Evolutionary conservation across 2,113 vertebrate genomes (phyloP), one percentile per base, ranked within the genome.

Genomic region (Galbula dea): DNA sequence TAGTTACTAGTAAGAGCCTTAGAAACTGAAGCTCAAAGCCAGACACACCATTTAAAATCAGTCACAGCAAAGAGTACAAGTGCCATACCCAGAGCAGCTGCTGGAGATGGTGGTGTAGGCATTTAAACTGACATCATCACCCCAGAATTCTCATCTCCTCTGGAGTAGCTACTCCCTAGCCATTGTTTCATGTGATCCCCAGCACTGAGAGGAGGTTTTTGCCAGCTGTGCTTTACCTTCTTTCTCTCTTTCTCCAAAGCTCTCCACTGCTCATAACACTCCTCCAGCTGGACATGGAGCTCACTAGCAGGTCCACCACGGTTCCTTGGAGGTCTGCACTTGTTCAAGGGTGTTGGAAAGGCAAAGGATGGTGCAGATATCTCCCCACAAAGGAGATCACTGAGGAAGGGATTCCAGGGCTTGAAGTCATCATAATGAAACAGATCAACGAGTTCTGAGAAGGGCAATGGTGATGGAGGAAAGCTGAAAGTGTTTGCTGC

Each of bases 241-340:
- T 98, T 98, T 36, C 98, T 97, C 61, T 99, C 98, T 41, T 95
- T 98, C 94, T 98, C 98, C 94, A 99, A 88, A 49, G 95, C 88
- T 81, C 91, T 98, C 96, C 97, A 98, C 79, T 99, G 98, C 63
- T 98, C 97, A 0, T 77, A 98, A 39, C 98, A 98, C 80, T 98
- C 97, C 27, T 99, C 98, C 86, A 99, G 96, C 8, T 78, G 87
- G 65, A 77, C 6, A 37, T 98, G 97, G 13, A 98, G 97, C 93
- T 98, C 98, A 2, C 81, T 95, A 37, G 96, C 86, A 4, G 98
- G 95, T 32, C 93, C 96, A 34, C 96, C 97, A 52, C 96, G 93
- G 59, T 89, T 97, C 94, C 95, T 97, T 27, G 94, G 72, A 19
- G 97, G 67, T 27, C 96, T 88, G 41, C 68, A 75, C 49, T 94